phyloP scores from a whole-genome alignment of 2,888 invertebrate genomes.

The Caenorhabditis auriculariae region DNA sequence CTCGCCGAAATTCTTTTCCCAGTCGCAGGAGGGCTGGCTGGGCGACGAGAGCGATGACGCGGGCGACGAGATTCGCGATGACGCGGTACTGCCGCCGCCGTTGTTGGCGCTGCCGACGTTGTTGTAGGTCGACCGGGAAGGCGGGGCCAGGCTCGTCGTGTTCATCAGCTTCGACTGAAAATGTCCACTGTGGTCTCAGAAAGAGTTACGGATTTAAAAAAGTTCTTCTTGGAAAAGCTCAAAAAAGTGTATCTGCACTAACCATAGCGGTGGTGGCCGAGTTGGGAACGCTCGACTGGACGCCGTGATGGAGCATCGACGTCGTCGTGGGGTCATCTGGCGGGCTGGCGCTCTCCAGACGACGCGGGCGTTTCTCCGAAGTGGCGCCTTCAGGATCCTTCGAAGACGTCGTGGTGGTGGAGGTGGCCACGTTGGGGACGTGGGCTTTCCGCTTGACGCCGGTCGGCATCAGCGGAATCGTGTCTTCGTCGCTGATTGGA shows the following conservation, averaged over 20 bases:
- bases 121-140: too few species aligned
- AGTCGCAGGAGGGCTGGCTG: slow-evolving; percentile 46
- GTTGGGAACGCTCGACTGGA: too few species aligned
- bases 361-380: slow-evolving; percentile 28
- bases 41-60: slow-evolving; percentile 41
- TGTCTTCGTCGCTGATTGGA: slow-evolving; percentile 14
- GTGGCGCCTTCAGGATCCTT: slow-evolving; percentile 4
- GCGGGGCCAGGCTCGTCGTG: too few species aligned
- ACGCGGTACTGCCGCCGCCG: slow-evolving; percentile 27
- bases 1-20: slow-evolving; percentile 34
- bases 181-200: too few species aligned
- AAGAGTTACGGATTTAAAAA: too few species aligned
- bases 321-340: slow-evolving; percentile 37
- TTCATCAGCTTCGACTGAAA: too few species aligned
- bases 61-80: slow-evolving; percentile 34
- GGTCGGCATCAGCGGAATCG: slow-evolving; percentile 2
- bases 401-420: not conserved
- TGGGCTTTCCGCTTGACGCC: slow-evolving; percentile 33
- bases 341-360: slow-evolving; percentile 38
- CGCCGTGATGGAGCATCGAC: not conserved
- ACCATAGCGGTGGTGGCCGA: too few species aligned
- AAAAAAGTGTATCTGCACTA: too few species aligned
- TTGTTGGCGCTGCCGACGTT: slow-evolving; percentile 1
- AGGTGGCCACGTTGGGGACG: too few species aligned
- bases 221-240: too few species aligned